phyloP scores from a whole-genome alignment of 2,888 invertebrate species.

The Chrysodeixis includens region DNA sequence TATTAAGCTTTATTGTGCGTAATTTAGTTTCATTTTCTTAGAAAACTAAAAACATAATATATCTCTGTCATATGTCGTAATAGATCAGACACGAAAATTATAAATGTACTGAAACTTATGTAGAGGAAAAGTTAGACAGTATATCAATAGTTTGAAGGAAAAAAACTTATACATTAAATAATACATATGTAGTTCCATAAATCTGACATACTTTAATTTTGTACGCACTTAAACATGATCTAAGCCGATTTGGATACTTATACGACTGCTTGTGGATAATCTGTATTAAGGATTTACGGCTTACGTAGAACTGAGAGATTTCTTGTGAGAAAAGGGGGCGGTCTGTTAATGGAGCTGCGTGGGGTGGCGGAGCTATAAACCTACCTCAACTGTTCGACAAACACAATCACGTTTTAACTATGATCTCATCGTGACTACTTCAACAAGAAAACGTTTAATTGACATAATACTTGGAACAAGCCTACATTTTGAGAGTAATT shows the following conservation, averaged over 20 bases:
- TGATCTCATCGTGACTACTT: constrained; percentile 61
- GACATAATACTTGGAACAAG: constrained; percentile 43
- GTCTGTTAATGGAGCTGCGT: constrained; percentile 39
- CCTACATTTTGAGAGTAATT: constrained; percentile 31
- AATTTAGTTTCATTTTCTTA: too few relatives aligned
- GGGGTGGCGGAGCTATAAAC: constrained; percentile 38
- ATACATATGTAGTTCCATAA: background rate
- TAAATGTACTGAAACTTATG: too few relatives aligned
- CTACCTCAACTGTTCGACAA: constrained; percentile 64
- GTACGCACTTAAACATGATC: constrained; percentile 28
- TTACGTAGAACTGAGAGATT: constrained; percentile 66
- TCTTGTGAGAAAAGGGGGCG: constrained; percentile 51
- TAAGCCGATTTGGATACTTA: constrained; percentile 37
- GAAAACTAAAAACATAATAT: too few relatives aligned
- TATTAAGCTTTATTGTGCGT: too few relatives aligned
- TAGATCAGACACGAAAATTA: too few relatives aligned
- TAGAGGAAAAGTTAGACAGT: too few relatives aligned
- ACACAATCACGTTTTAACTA: constrained; percentile 69
- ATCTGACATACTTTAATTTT: constrained; percentile 12
- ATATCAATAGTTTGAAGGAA: background rate
- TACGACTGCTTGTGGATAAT: constrained; percentile 61
- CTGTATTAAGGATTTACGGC: constrained; percentile 65
- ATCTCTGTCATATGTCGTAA: too few relatives aligned
- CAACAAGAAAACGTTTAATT: constrained; percentile 57
- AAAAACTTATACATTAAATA: background rate